These are phyloP conservation scores for Bubo scandiacus DNA, from an alignment of 2,113 vertebrate genomes.

Conservation along the genomic window DNA sequence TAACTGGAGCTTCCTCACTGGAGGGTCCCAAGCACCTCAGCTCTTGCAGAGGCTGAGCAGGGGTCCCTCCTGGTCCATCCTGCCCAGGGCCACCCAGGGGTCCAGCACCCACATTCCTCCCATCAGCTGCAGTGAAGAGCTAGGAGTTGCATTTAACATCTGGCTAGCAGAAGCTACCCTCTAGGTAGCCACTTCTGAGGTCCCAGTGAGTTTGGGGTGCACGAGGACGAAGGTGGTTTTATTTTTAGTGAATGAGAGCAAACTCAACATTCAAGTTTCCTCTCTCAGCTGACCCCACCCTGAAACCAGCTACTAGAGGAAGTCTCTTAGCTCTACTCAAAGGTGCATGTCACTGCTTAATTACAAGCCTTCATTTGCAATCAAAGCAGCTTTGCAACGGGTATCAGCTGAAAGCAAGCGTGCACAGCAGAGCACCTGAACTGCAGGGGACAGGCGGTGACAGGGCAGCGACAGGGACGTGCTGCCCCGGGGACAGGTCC, in stretches of 20 bases:
- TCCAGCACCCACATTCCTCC: not conserved
- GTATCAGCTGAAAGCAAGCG: not conserved
- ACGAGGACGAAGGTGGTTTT: not conserved
- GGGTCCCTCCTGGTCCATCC: not conserved
- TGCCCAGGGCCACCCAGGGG: not conserved
- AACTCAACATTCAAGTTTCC: not conserved
- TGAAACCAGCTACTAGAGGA: not conserved
- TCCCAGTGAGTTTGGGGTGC: not conserved
- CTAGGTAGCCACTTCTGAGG: not conserved
- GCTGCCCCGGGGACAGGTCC: not conserved
- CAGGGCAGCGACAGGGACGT: not conserved
- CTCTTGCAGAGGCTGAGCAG: not conserved
- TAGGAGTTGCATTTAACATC: not conserved
- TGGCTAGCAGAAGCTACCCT: not conserved
- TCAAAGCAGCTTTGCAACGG: not conserved
- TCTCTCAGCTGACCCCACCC: not conserved
- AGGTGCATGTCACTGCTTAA: not conserved
- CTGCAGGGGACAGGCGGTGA: not conserved
- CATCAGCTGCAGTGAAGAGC: not conserved
- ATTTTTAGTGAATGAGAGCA: not conserved
- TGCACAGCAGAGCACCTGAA: not conserved
- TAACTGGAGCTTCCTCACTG: not conserved
- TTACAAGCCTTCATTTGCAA: not conserved
- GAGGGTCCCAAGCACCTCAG: not conserved
- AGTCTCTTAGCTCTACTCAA: not conserved